These are phyloP conservation scores for Caerostris darwini DNA, from an alignment of 1,140 invertebrate species.

Conservation along the genomic window DNA sequence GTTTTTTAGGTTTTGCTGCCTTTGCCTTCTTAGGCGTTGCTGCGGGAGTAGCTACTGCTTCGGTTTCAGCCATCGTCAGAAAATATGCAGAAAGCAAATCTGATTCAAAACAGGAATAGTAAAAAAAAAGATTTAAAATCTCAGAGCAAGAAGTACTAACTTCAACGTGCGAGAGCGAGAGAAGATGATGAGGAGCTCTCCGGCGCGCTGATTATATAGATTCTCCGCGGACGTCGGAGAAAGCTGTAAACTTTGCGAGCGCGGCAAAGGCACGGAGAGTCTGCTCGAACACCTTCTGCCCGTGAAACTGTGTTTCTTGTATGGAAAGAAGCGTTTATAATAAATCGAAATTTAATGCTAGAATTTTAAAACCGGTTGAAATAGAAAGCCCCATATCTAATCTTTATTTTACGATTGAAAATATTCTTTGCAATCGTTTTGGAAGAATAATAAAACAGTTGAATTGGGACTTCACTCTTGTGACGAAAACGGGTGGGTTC, in stretches of 20 bases:
- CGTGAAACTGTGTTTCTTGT: conserved; percentile 74
- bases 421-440: neutral
- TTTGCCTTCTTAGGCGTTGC: conserved; percentile 81
- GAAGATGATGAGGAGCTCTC: neutral
- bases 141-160: neutral
- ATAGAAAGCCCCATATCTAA: conserved; percentile 28
- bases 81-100: neutral
- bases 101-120: neutral
- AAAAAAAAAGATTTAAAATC: neutral
- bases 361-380: neutral
- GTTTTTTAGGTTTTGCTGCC: conserved; percentile 79
- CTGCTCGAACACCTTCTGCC: conserved; percentile 15
- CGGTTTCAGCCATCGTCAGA: conserved; percentile 66
- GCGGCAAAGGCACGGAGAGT: conserved; percentile 67
- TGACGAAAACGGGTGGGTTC: conserved; percentile 18
- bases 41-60: conserved; percentile 75
- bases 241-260: conserved; percentile 77
- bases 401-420: conserved; percentile 33
- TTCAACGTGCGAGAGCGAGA: neutral
- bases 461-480: conserved; percentile 60
- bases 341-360: conserved; percentile 28
- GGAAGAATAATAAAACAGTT: conserved; percentile 47
- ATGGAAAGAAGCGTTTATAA: conserved; percentile 35
- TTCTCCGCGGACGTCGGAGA: conserved; percentile 71
- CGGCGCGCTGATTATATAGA: conserved; percentile 43